phyloP scores from a whole-genome alignment of 2,113 vertebrate genomes.

The Carettochelys insculpta region DNA sequence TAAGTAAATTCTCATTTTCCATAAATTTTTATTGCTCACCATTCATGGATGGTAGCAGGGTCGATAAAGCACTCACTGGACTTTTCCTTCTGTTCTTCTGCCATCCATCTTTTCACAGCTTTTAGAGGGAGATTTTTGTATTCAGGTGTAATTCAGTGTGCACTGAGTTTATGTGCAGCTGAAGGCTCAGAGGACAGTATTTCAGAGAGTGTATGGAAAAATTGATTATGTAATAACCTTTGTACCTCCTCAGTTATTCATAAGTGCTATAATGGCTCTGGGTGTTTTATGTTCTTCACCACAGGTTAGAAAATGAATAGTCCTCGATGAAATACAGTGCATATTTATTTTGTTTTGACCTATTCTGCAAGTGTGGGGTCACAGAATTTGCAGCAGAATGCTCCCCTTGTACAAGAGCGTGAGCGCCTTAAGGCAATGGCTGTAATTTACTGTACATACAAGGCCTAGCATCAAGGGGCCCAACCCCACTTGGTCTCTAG shows the following conservation, averaged over 20 bases:
- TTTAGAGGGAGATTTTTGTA: slow-evolving; percentile 9
- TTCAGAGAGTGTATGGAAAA: fast-evolving
- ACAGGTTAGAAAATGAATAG: not conserved
- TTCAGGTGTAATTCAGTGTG: not conserved
- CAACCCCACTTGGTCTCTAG: not conserved
- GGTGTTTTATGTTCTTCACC: not conserved
- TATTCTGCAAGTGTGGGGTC: not conserved
- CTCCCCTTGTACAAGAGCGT: fast-evolving
- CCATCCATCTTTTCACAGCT: slow-evolving; percentile 10
- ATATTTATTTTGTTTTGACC: not conserved
- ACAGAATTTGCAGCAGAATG: not conserved
- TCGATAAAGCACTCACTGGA: slow-evolving; percentile 15
- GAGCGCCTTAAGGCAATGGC: not conserved
- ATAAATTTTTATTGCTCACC: slow-evolving; percentile 27
- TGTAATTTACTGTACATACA: not conserved
- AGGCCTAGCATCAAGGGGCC: fast-evolving
- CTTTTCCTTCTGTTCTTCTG: slow-evolving; percentile 13
- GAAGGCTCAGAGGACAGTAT: not conserved
- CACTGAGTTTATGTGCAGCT: not conserved
- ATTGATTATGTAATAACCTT: not conserved
- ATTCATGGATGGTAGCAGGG: not conserved
- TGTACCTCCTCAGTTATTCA: not conserved
- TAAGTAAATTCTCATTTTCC: slow-evolving; percentile 54
- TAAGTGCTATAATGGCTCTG: not conserved
- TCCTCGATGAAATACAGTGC: not conserved